Conservation (phyloP, 2,888 invertebrate genomes). For the Acrocyrtus sp. region DNA sequence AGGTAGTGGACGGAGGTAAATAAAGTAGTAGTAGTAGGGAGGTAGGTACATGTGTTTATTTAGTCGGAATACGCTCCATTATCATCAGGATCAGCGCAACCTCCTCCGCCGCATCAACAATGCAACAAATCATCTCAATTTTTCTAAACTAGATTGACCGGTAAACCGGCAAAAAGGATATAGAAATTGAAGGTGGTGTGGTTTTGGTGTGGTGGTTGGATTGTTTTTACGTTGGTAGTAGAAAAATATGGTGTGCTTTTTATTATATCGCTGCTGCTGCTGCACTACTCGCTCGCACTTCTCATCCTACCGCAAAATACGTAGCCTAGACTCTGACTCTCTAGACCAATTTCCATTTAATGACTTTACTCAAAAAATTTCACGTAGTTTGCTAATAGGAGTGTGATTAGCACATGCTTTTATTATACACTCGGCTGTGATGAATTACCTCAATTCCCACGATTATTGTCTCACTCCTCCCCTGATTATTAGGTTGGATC, state of each 20-base stretch:
- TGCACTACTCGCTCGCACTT: too few species aligned
- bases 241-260: too few species aligned
- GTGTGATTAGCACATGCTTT: background rate
- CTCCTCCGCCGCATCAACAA: background rate
- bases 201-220: too few species aligned
- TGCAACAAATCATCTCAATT: too few species aligned
- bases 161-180: constrained; percentile 31
- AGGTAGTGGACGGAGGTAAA: too few species aligned
- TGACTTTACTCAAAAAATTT: constrained; percentile 9
- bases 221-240: too few species aligned
- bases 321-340: too few species aligned
- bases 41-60: background rate
- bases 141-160: constrained; percentile 28
- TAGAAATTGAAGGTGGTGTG: background rate
- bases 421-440: constrained; percentile 36
- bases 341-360: too few species aligned
- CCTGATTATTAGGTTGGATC: constrained; percentile 48
- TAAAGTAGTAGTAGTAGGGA: too few species aligned
- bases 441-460: constrained; percentile 46
- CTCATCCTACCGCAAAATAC: too few species aligned
- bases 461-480: constrained; percentile 51
- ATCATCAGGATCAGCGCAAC: constrained; percentile 2
- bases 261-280: too few species aligned
- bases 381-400: background rate
- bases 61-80: constrained; percentile 2